Percentiles rank a stretch among this genome's conserved stretches.
Evolutionary conservation across 2,113 vertebrate genomes (phyloP).

Genomic region (Felis chaus): DNA sequence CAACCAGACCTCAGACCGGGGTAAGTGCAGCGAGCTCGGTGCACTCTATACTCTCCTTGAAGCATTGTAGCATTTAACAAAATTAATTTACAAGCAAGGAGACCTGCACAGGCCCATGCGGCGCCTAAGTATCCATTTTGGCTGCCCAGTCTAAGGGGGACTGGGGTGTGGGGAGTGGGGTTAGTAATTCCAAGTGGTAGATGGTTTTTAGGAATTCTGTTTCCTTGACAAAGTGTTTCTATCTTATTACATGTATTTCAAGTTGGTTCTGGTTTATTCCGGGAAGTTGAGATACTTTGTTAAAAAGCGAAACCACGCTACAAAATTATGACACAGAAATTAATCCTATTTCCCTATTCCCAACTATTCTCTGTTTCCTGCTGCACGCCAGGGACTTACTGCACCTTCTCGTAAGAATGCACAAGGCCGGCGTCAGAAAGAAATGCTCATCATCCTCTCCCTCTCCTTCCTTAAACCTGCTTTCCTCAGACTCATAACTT

Average conservation of each 20-base stretch:
- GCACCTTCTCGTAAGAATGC: neutral
- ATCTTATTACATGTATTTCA: neutral
- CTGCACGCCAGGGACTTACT: neutral
- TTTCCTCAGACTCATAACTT: neutral
- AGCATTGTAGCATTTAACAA: neutral
- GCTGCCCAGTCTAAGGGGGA: neutral
- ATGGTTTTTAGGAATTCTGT: neutral
- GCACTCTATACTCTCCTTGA: neutral
- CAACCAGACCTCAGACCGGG: neutral
- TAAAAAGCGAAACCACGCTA: constrained; percentile 27
- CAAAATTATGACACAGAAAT: neutral
- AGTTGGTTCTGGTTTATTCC: neutral
- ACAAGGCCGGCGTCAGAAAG: neutral
- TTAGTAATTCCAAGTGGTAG: neutral
- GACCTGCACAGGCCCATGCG: neutral
- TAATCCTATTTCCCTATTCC: neutral
- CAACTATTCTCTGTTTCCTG: neutral
- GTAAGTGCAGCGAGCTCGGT: neutral
- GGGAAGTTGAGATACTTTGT: neutral
- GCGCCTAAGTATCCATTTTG: neutral
- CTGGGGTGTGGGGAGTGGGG: neutral
- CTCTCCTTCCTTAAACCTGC: neutral
- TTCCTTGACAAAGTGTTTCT: neutral
- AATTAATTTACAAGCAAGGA: neutral
- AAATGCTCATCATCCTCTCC: neutral